Base-by-base conservation (phyloP, 2,113 vertebrate genomes). In the Saccopteryx leptura region DNA sequence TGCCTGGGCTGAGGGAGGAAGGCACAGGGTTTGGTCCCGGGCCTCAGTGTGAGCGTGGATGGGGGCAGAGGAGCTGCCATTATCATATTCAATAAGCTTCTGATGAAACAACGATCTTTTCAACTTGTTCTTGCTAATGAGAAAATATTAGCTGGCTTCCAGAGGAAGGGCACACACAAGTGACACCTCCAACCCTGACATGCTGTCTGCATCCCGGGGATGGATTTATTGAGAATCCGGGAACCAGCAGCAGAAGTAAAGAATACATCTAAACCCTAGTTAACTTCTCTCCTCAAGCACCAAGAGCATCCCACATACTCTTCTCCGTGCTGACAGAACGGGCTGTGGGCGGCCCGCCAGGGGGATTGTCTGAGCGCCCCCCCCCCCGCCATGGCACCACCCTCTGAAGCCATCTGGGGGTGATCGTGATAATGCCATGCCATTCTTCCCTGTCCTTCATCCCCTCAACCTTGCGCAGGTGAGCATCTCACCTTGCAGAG, bases 131-230 rank as follows among this genome's bases (percentile, higher is more conserved):
- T 60, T 81, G 82, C 61, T 88, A 68, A 95, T 68, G 68, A 79
- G 88, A 69, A 82, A 18, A 54, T 69, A 86, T 39, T 63, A 93
- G 82, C 56, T 63, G 24, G 61, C 46, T 74, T 95, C 76, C 82
- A 60, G 89, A 69, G 50, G 69, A 48, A 61, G 68, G 78, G 61
- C 19, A 3, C 17, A 9, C 17, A 21, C 52, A 31, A 4, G 0
- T 13, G 66, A 52, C 0, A 2, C 72, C 48, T 50, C 66, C 0
- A 63, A 63, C n/a, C 48, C 81, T 75, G 68, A 4, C 61, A 0
- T 11, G 24, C 52, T 76, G 18, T 61, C 89, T 79, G 79, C 0
- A 0, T 56, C 13, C 63, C 80, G 13, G 80, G 52, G 15, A 58
- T 46, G 54, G 24, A 28, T 84, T 72, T 65, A 50, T 7, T n/a